phyloP scores from a whole-genome alignment of 2,888 invertebrate genomes.

The Leptinotarsa tumamoca region DNA sequence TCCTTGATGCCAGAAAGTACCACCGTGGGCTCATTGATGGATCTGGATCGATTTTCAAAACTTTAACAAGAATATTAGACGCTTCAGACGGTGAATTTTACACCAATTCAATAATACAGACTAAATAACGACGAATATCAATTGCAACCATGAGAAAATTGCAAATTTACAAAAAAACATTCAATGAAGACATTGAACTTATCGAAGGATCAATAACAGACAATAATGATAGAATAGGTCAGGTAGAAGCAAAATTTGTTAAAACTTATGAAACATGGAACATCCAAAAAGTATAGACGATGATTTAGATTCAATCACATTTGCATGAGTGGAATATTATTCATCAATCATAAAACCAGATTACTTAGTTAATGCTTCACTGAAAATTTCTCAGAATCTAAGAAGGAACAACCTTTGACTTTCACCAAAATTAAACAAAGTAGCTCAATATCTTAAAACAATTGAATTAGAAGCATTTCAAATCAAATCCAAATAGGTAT shows the following conservation, averaged over 20 bases:
- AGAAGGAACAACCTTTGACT: constrained; percentile 19
- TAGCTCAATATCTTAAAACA: constrained; percentile 20
- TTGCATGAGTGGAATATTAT: constrained; percentile 7
- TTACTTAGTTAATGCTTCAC: neutral
- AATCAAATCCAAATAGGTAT: neutral
- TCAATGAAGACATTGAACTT: neutral
- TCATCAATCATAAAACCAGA: constrained; percentile 14
- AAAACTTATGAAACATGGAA: constrained; percentile 22
- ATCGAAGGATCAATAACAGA: neutral
- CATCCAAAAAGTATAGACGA: neutral
- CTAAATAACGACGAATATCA: too few relatives aligned
- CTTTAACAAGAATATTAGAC: too few relatives aligned
- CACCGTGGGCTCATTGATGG: too few relatives aligned
- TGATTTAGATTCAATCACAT: constrained; percentile 14
- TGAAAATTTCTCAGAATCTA: constrained; percentile 19
- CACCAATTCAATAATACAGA: too few relatives aligned
- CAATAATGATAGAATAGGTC: neutral
- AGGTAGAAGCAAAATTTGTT: neutral
- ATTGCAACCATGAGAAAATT: neutral
- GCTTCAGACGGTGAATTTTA: too few relatives aligned
- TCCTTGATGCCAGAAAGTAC: too few relatives aligned
- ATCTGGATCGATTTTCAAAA: too few relatives aligned
- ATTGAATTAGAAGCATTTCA: constrained; percentile 19
- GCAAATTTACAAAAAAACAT: neutral
- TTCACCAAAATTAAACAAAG: neutral